These are phyloP conservation scores for Falco columbarius DNA, from an alignment of 2,797 vertebrate species.

Conservation along the genomic window DNA sequence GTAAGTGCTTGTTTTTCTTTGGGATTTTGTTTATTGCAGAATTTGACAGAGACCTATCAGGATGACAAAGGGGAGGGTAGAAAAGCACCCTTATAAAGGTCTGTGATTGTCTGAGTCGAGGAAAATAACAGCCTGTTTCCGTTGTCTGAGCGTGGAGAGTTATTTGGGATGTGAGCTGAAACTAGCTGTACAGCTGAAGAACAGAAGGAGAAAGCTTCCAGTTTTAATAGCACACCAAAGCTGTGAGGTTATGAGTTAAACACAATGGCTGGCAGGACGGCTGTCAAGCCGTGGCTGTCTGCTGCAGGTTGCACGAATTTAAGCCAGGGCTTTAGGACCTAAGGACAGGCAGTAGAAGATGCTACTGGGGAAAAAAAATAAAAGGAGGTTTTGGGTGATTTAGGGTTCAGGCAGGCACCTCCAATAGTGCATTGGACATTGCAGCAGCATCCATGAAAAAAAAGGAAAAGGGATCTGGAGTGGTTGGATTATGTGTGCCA, in stretches of 20 bases:
- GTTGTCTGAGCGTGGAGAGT: background rate
- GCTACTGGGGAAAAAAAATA: background rate
- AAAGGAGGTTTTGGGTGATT: background rate
- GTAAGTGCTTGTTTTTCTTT: constrained; percentile 40
- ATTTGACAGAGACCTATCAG: constrained; percentile 4
- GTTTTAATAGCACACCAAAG: background rate
- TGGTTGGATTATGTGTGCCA: background rate
- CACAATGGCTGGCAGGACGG: background rate
- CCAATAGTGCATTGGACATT: background rate
- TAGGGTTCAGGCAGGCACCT: background rate
- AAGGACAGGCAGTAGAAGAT: background rate
- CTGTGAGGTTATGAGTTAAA: background rate
- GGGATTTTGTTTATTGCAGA: background rate
- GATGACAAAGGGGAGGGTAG: background rate
- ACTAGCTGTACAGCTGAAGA: background rate
- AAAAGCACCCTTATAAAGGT: background rate
- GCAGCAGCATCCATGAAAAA: background rate
- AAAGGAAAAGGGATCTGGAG: background rate
- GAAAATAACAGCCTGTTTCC: background rate
- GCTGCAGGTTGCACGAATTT: background rate
- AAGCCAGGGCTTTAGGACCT: background rate
- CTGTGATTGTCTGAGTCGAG: background rate
- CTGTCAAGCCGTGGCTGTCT: background rate
- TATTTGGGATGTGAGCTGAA: background rate
- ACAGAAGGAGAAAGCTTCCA: background rate